Percentiles rank a stretch among this genome's conserved stretches.
These are phyloP conservation scores for Metalampra italica DNA, from an alignment of 2,888 invertebrate genomes.

Conservation along the genomic window DNA sequence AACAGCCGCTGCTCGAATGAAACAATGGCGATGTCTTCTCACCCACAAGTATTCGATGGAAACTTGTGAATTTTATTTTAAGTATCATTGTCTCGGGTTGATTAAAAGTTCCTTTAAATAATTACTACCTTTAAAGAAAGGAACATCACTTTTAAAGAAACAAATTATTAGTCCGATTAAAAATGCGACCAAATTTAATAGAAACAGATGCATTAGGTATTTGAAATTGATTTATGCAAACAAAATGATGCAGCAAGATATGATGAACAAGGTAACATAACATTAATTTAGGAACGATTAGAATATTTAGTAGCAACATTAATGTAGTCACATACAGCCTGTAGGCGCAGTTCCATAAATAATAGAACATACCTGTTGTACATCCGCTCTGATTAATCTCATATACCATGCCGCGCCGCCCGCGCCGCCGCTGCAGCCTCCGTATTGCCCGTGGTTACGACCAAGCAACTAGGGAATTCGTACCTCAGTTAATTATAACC, in stretches of 20 bases:
- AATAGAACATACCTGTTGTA: slow-evolving; percentile 26
- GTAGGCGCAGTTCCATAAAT: slow-evolving; percentile 29
- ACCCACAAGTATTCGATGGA: slow-evolving; percentile 18
- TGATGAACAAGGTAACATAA: background rate
- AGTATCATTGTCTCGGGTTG: too few species aligned
- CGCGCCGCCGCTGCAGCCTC: slow-evolving; percentile 8
- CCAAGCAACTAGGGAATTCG: slow-evolving; percentile 29
- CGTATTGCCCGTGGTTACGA: slow-evolving; percentile 17
- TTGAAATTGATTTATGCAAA: too few species aligned
- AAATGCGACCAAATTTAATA: too few species aligned
- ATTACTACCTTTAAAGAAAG: too few species aligned
- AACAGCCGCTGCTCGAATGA: slow-evolving; percentile 34
- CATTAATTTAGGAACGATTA: background rate
- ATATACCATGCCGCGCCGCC: slow-evolving; percentile 32
- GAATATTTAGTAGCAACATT: slow-evolving; percentile 13
- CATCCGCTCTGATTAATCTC: slow-evolving; percentile 36
- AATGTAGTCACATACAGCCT: slow-evolving; percentile 13
- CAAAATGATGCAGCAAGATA: background rate
- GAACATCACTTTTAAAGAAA: too few species aligned
- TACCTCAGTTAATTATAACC: slow-evolving; percentile 36
- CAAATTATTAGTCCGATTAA: too few species aligned
- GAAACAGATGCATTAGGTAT: too few species aligned
- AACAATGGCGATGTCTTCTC: slow-evolving; percentile 31
- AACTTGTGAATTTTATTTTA: too few species aligned
- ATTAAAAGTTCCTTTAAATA: too few species aligned